Evolutionary conservation across 2,888 invertebrate species (phyloP), one percentile per base, ranked within the genome.

Genomic region (Drosophila nr. fundita): DNA sequence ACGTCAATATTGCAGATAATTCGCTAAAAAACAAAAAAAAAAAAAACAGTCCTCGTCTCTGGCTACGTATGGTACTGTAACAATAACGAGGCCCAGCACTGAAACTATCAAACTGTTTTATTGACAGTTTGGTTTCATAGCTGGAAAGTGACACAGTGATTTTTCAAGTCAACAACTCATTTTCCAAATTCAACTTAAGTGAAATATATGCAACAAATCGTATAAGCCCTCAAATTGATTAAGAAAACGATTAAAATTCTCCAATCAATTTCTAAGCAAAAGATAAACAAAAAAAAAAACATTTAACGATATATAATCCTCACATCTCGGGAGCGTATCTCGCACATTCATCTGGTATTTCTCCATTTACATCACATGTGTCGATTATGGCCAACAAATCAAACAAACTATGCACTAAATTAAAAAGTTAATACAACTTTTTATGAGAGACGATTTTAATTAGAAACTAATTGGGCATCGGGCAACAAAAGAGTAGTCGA

Each of bases 391-490:
- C 42, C 34, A 24, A 62, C 10, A 58, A 78, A 68, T 73, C 67
- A 65, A 18, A 30, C 40, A 38, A 59, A 71, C 62, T 62, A 27
- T 42, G 45, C 29, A 21, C 27, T 54, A 42, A 53, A 49, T 71
- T 36, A 50, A 62, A 59, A 53, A 64, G 30, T 40, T 29, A 64
- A 62, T 60, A 49, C n/a, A 34, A 71, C 7, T 78, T 78, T 78
- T 78, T 66, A 90, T 82, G 57, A 49, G 68, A 38, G 52, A 40
- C 54, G 65, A 65, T 55, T 90, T 85, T 89, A 80, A 90, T 89
- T 72, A 81, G 71, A 87, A 90, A 83, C 84, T 89, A 85, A 85
- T 90, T 89, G 76, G 82, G 54, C 69, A 29, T 38, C 38, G 29
- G 60, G 29, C 60, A 69, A 73, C 68, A 65, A 76, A 65, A 80